A percentile compares a stretch with the other conserved stretches of the same genome.
phyloP scores from a whole-genome alignment of 2,888 invertebrate genomes.

The Cepaea hortensis region DNA sequence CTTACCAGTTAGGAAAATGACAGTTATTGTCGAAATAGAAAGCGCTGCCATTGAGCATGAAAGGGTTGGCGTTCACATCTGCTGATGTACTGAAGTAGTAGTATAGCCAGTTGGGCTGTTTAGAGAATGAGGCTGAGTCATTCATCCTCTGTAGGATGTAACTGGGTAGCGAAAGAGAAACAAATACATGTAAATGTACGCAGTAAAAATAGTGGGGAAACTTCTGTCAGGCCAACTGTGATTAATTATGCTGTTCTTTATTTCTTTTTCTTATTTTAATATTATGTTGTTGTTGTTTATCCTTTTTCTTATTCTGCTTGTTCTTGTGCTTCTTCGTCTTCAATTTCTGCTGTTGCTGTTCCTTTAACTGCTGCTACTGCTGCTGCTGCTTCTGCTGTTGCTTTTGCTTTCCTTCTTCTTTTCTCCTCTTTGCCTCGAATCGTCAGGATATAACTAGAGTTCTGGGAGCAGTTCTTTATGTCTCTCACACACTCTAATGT shows the following conservation, averaged over 20 bases:
- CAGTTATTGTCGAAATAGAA: slow-evolving; percentile 94
- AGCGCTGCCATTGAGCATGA: slow-evolving; percentile 84
- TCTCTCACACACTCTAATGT: too few species aligned
- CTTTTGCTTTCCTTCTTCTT: not conserved
- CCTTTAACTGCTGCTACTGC: not conserved
- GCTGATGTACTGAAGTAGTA: slow-evolving; percentile 95
- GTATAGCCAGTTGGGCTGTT: slow-evolving; percentile 98
- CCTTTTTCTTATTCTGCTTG: too few species aligned
- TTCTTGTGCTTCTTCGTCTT: too few species aligned
- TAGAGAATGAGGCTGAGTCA: slow-evolving; percentile 80
- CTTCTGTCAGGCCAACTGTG: too few species aligned
- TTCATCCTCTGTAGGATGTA: slow-evolving; percentile 62
- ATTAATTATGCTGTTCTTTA: too few species aligned
- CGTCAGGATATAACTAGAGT: too few species aligned
- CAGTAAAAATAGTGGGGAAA: too few species aligned
- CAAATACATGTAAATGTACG: not conserved
- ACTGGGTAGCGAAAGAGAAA: slow-evolving; percentile 80
- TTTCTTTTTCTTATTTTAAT: too few species aligned
- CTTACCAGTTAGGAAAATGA: slow-evolving; percentile 81
- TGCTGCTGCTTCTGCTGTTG: not conserved
- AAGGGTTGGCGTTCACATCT: slow-evolving; percentile 91
- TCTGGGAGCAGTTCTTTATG: too few species aligned
- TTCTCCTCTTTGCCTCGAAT: too few species aligned
- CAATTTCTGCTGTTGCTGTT: too few species aligned
- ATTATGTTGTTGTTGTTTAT: too few species aligned